Conservation (phyloP, 35 echinoderm and acorn worm genomes). For the Holothuria glaberrima region DNA sequence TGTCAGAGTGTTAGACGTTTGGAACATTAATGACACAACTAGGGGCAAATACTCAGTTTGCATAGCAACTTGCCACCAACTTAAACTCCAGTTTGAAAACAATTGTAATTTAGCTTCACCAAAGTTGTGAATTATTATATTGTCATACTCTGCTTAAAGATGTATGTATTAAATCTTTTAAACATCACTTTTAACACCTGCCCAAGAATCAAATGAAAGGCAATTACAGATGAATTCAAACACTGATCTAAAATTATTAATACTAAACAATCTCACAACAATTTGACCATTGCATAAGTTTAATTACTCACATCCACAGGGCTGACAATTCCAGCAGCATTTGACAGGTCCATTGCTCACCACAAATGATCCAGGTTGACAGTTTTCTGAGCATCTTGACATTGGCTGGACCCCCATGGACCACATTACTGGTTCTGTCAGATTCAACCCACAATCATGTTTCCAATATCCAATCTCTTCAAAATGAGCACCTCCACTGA, state of each 20-base stretch:
- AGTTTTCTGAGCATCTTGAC: slow-evolving; percentile 78
- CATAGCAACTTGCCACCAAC: no score
- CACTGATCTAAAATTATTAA: no score
- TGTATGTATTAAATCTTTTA: neutral
- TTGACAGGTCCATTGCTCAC: slow-evolving; percentile 27
- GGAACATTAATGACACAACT: no score
- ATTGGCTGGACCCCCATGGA: slow-evolving; percentile 41
- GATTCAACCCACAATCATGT: slow-evolving; percentile 20
- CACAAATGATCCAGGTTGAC: slow-evolving; percentile 67
- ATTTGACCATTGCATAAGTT: neutral
- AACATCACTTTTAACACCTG: neutral
- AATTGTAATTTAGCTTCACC: no score
- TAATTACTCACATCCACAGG: slow-evolving; percentile 66
- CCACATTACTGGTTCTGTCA: slow-evolving; percentile 59
- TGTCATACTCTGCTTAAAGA: no score
- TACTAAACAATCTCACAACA: no score
- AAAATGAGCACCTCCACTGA: neutral
- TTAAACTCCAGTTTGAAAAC: no score
- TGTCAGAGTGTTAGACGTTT: no score
- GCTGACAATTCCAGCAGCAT: slow-evolving; percentile 88
- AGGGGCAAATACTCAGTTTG: no score
- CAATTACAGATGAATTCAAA: no score
- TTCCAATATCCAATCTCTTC: slow-evolving; percentile 78
- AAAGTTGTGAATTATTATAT: no score
- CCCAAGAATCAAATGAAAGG: no score